Base-by-base conservation (phyloP, 2,888 invertebrate species). In the Muschampia plurimacula region DNA sequence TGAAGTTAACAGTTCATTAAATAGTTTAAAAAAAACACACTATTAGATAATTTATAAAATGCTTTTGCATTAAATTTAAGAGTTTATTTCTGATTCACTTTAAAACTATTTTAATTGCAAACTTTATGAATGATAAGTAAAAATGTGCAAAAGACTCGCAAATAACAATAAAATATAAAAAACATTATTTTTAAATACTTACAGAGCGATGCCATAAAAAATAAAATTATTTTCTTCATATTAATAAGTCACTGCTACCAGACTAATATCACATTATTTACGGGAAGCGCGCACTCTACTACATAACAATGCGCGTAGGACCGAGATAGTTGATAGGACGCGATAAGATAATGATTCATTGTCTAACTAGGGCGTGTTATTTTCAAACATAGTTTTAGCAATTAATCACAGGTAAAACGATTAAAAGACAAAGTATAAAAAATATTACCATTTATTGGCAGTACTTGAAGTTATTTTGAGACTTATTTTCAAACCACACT, bases 321-420 rank as follows among this genome's bases (percentile, higher is more conserved):
- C 36, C 52, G 9, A 70, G 70, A 70, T 70, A 70, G 59, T 57
- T n/a, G 84, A 83, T 80, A 80, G 74, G 77, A 75, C 72, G 59
- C 77, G 90, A 91, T 91, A 90, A 91, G 90, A 90, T 90, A 89
- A 68, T 64, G 83, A 85, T 80, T 86, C 85, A 87, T 83, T 85
- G 80, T 81, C 78, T 79, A 85, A 83, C 77, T 81, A 78, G 80
- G 80, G 79, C 80, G 75, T 72, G 68, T 69, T 65, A 71, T 39
- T 71, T 39, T 66, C 22, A 39, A 2, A 15, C 32, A 46, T 57
- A 52, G 39, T 69, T 69, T 10, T 12, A 49, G 28, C 39, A 39
- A 65, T 57, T 67, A 59, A 67, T 28, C 13, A 49, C 22, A 66
- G 44, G 49, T n/a, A 41, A 28, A 72, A 36, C 10, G 41, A 72